Evolutionary conservation across 92 coral and sea anemone species (phyloP), one percentile per base, ranked within the genome.

Genomic region (Isaurus tuberculatus): DNA sequence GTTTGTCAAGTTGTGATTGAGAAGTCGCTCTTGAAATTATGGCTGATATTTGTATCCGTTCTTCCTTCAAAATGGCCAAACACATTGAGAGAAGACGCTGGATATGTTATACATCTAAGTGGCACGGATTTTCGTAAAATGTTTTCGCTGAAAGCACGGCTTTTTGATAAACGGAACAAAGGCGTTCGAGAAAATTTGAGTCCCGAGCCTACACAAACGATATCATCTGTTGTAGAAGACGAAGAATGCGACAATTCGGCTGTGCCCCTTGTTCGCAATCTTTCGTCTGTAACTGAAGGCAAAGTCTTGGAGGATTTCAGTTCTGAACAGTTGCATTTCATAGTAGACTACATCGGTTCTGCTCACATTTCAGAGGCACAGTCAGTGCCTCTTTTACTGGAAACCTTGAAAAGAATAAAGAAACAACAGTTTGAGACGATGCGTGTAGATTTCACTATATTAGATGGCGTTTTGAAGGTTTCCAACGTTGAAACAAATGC

Each of bases 331-430:
- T 88, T 97, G 25, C 99, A 97, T 64, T 97, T 97, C 77, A 97
- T 97, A 20, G 98, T 97, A 63, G 99, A 97, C 79, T 97, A 92
- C 88, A 86, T 97, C 3, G 99, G 99, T 29, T 94, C 95, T 15
- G 91, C 95, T 9, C 91, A 88, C 37, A 94, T 97, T 9, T 97
- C 99, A 16, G 99, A 97, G 66, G 98, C 98, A 1, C 95, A 97
- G 72, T 97, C 99, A 4, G 90, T 87, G 23, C 94, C 98, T 64
- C 85, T 95, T 75, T 93, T 97, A 66, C 80, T 95, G 63, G 99
- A 97, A 86, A 97, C 98, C 30, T 73, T 97, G 48, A 97, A 97
- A 67, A 79, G 99, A 66, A 94, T 97, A 8, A 94, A 97, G 75
- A 97, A 97, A 66, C 95, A 91, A 64, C 95, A 94, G 73, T 65